A percentile compares a stretch with the other conserved stretches of the same genome.
These are phyloP conservation scores for Varanus salvator DNA, from an alignment of 2,113 vertebrate species.

Conservation along the genomic window DNA sequence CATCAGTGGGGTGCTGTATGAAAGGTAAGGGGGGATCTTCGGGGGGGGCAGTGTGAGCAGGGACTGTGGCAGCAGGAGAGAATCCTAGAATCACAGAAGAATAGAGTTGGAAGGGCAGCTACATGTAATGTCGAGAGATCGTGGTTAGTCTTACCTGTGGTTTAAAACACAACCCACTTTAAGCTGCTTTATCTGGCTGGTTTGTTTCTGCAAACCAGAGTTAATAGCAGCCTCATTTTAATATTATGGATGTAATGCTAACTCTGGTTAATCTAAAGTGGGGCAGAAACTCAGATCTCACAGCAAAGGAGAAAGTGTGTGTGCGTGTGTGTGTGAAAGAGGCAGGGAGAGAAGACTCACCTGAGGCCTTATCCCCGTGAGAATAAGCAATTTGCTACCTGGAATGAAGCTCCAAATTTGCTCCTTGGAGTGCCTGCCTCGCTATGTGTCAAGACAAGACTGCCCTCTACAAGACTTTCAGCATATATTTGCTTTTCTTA, in stretches of 20 bases:
- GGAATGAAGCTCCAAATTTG: not conserved
- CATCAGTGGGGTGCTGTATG: slow-evolving; percentile 85
- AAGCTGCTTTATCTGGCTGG: not conserved
- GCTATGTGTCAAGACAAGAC: too few species aligned
- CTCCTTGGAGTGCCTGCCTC: not conserved
- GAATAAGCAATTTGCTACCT: not conserved
- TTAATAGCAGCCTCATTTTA: not conserved
- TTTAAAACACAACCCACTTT: not conserved
- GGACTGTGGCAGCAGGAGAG: not conserved
- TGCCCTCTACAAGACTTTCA: not conserved
- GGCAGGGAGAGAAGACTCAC: too few species aligned
- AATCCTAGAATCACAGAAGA: not conserved
- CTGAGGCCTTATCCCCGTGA: too few species aligned
- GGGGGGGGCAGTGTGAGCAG: fast-evolving
- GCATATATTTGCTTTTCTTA: not conserved
- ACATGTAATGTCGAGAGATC: not conserved
- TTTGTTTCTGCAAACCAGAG: not conserved
- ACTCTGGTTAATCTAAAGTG: not conserved
- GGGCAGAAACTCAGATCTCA: not conserved
- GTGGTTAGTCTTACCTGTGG: not conserved
- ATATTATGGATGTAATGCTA: not conserved
- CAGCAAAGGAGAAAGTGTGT: too few species aligned
- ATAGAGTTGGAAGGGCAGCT: not conserved
- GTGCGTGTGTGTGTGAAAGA: not conserved
- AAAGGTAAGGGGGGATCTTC: slow-evolving; percentile 81